Percentiles rank a stretch among this genome's conserved stretches.
Evolutionary conservation across 2,888 invertebrate genomes (phyloP).

Genomic region (Aelia acuminata): DNA sequence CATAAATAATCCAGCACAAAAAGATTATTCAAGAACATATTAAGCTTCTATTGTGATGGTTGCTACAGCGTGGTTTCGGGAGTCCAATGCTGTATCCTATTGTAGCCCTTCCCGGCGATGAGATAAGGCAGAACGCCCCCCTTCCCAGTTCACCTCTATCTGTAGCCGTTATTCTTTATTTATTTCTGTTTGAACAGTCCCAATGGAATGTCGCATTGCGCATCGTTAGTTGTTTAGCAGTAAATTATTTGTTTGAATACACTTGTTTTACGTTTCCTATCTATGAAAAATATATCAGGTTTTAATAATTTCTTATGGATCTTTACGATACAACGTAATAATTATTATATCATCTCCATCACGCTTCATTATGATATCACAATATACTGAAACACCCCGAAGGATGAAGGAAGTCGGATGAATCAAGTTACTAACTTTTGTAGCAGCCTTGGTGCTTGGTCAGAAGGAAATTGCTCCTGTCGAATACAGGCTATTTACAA

Average conservation of each 20-base stretch:
- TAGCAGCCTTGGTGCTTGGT: too few species aligned
- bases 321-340: too few species aligned
- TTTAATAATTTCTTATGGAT: too few species aligned
- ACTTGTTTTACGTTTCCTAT: too few species aligned
- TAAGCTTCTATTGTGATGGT: background rate
- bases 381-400: too few species aligned
- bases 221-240: too few species aligned
- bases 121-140: background rate
- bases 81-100: background rate
- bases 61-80: background rate
- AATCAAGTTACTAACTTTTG: too few species aligned
- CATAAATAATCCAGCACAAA: background rate
- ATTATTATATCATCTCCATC: too few species aligned
- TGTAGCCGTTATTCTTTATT: background rate
- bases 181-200: background rate
- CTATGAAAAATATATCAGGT: too few species aligned
- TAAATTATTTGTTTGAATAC: too few species aligned
- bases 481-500: background rate
- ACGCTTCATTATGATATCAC: too few species aligned
- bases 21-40: background rate
- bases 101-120: background rate
- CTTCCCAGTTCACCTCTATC: background rate
- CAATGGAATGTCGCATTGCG: background rate
- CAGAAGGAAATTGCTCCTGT: background rate
- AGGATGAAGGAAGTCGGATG: too few species aligned